Percentiles rank a stretch among this genome's conserved stretches.
phyloP scores from a whole-genome alignment of 2,113 vertebrate genomes.

The Dolichallabes microphthalmus region DNA sequence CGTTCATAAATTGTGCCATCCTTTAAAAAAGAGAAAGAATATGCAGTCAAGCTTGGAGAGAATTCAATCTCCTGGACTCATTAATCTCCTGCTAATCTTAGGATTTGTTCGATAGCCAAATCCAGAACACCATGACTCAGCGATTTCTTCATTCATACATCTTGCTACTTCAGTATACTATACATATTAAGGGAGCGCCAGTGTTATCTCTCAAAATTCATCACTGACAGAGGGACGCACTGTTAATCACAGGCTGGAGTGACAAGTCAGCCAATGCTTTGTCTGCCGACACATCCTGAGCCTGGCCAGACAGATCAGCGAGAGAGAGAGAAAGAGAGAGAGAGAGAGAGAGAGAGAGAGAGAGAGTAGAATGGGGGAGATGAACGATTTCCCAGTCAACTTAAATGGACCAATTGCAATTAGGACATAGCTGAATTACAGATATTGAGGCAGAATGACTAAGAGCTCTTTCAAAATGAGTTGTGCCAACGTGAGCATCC shows the following conservation, averaged over 20 bases:
- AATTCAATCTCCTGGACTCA: conserved; percentile 32
- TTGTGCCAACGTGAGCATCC: conserved; percentile 46
- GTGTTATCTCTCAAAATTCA: conserved; percentile 21
- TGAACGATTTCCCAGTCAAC: conserved; percentile 46
- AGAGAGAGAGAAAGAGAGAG: not conserved
- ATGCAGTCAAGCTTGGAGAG: conserved; percentile 23
- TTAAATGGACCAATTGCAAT: conserved; percentile 53
- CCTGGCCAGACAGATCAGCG: not conserved
- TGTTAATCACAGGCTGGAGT: conserved; percentile 31
- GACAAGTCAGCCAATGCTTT: conserved; percentile 18
- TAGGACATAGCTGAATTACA: conserved; percentile 52
- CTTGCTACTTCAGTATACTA: conserved; percentile 10
- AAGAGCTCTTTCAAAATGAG: conserved; percentile 49
- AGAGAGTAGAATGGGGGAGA: conserved; percentile 6
- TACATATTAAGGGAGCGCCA: conserved; percentile 17
- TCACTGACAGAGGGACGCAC: conserved; percentile 5
- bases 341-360: too few relatives aligned
- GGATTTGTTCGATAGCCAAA: conserved; percentile 30
- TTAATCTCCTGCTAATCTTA: conserved; percentile 38
- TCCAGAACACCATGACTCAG: conserved; percentile 40
- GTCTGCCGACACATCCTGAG: conserved; percentile 20
- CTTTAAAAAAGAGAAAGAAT: conserved; percentile 20
- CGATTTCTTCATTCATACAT: conserved; percentile 26
- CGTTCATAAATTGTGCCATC: conserved; percentile 22
- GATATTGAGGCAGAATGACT: conserved; percentile 51